Evolutionary conservation across 2,113 vertebrate species (phyloP).

Genomic region (Erinaceus europaeus): DNA sequence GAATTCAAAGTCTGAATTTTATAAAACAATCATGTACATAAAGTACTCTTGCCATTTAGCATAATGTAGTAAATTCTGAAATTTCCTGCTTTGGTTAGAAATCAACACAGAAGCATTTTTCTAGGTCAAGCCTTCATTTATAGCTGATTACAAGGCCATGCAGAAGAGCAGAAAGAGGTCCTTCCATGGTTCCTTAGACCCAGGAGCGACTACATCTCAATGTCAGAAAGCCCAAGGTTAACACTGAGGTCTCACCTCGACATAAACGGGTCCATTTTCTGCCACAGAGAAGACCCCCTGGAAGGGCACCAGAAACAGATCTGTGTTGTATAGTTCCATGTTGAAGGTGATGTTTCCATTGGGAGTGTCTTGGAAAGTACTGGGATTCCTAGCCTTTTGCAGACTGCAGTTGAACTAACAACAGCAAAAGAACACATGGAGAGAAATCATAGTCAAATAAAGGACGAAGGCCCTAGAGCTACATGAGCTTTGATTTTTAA

Average conservation of each 20-base stretch:
- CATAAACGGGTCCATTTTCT: constrained; percentile 88
- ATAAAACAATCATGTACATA: not conserved
- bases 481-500: not conserved
- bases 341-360: constrained; percentile 85
- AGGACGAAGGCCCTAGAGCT: not conserved
- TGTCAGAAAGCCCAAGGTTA: not conserved
- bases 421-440: constrained; percentile 4
- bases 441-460: not conserved
- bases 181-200: not conserved
- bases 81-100: constrained; percentile 26
- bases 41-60: not conserved
- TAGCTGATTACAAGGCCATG: not conserved
- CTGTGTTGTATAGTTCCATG: constrained; percentile 90
- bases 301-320: constrained; percentile 80
- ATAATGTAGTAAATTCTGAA: not conserved
- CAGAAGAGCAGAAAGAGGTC: not conserved
- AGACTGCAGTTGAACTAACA: constrained; percentile 95
- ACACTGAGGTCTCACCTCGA: constrained; percentile 86
- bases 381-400: constrained; percentile 71
- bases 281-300: constrained; percentile 86
- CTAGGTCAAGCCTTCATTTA: not conserved
- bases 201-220: not conserved
- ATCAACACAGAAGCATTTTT: not conserved
- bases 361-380: constrained; percentile 60
- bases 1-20: not conserved